A percentile compares a stretch with the other conserved stretches of the same genome.
phyloP scores from a whole-genome alignment of 2,797 vertebrate genomes.

The Gymnothorax reevesii region DNA sequence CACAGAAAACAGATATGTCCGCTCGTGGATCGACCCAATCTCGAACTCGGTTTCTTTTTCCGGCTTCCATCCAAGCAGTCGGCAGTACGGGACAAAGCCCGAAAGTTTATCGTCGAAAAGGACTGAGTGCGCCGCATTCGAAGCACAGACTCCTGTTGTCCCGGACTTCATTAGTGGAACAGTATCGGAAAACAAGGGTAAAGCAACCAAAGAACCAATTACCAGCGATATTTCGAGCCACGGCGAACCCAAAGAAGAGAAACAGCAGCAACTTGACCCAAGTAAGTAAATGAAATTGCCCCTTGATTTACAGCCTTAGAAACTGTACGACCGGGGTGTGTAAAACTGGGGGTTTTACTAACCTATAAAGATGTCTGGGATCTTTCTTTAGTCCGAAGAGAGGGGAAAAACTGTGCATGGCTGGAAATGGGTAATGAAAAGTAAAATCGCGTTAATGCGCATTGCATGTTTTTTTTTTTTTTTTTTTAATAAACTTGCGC shows the following conservation, averaged over 20 bases:
- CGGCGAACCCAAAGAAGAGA: slow-evolving; percentile 90
- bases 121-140: slow-evolving; percentile 75
- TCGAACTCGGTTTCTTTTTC: slow-evolving; percentile 81
- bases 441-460: slow-evolving; percentile 56
- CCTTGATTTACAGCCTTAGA: slow-evolving; percentile 90
- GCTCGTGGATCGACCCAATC: slow-evolving; percentile 94
- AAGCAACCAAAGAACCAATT: slow-evolving; percentile 75
- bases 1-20: slow-evolving; percentile 87
- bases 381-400: slow-evolving; percentile 78
- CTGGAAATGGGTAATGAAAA: slow-evolving; percentile 70
- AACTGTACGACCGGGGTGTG: slow-evolving; percentile 93
- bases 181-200: slow-evolving; percentile 74
- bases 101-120: slow-evolving; percentile 78
- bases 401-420: slow-evolving; percentile 71
- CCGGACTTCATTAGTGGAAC: slow-evolving; percentile 78
- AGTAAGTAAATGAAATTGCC: slow-evolving; percentile 94
- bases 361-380: slow-evolving; percentile 99
- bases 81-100: slow-evolving; percentile 86
- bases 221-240: slow-evolving; percentile 84
- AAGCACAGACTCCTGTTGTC: slow-evolving; percentile 75
- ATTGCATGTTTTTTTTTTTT: slow-evolving; percentile 38
- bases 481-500: slow-evolving; percentile 7
- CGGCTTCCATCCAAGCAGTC: slow-evolving; percentile 77
- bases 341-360: slow-evolving; percentile 99
- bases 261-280: slow-evolving; percentile 96